Evolutionary conservation across 2,113 vertebrate genomes (phyloP).

Genomic region (Microcebus jonahi): DNA sequence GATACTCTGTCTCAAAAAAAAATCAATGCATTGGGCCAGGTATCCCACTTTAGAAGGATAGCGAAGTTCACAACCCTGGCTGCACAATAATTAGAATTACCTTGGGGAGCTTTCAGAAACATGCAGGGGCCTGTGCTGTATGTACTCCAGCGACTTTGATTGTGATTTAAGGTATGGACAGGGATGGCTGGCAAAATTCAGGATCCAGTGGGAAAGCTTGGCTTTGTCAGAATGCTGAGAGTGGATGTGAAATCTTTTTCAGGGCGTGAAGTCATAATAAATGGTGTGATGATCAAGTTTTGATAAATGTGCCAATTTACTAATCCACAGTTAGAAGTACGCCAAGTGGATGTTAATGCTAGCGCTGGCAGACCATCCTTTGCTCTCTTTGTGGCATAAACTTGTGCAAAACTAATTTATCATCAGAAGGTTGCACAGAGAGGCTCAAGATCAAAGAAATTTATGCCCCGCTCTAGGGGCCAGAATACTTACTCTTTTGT

Average conservation of each 20-base stretch:
- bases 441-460: background rate
- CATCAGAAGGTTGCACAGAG: background rate
- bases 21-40: background rate
- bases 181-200: background rate
- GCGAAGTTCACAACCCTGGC: background rate
- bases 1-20: background rate
- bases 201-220: conserved; percentile 18
- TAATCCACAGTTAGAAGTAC: conserved; percentile 28
- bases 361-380: background rate
- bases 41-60: background rate
- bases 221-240: background rate
- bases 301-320: conserved; percentile 50
- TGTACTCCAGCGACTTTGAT: background rate
- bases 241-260: background rate
- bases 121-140: background rate
- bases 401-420: background rate
- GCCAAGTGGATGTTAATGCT: conserved; percentile 5
- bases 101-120: background rate
- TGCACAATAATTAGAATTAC: background rate
- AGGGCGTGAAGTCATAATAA: background rate
- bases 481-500: background rate
- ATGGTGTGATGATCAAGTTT: conserved; percentile 26
- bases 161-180: conserved; percentile 29
- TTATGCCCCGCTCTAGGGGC: background rate
- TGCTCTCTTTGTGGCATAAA: background rate